Conservation (phyloP, 2,888 invertebrate species). For the Ectobius pallidus region DNA sequence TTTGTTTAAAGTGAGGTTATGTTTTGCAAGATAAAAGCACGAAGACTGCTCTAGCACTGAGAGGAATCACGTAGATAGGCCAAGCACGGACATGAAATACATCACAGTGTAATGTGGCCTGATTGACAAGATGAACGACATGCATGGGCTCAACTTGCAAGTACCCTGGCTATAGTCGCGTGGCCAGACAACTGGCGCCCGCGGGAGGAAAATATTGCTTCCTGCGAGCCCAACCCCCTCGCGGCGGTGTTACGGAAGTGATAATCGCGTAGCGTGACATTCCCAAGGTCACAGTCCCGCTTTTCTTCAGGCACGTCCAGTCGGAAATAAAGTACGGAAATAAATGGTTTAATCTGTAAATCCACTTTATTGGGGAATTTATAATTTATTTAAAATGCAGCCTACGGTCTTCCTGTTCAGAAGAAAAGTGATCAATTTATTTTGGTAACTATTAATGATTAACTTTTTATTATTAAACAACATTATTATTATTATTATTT, state of each 20-base stretch:
- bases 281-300: background rate
- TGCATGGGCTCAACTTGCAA: background rate
- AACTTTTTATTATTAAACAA: too few relatives aligned
- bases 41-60: background rate
- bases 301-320: too few relatives aligned
- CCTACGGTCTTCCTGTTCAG: too few relatives aligned
- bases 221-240: background rate
- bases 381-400: too few relatives aligned
- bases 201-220: background rate
- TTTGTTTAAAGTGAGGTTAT: too few relatives aligned
- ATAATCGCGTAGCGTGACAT: background rate
- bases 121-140: conserved; percentile 33
- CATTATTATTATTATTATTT: too few relatives aligned
- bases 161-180: conserved; percentile 6
- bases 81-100: conserved; percentile 29
- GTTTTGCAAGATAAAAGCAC: background rate
- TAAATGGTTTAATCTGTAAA: too few relatives aligned
- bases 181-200: conserved; percentile 25
- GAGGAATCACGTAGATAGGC: background rate
- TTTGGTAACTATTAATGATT: too few relatives aligned
- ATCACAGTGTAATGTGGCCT: conserved; percentile 32
- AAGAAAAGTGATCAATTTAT: too few relatives aligned
- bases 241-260: background rate
- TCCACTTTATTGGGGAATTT: too few relatives aligned
- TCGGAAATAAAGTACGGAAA: too few relatives aligned